phyloP scores from a whole-genome alignment of 1,140 invertebrate genomes.

The Galleria mellonella region DNA sequence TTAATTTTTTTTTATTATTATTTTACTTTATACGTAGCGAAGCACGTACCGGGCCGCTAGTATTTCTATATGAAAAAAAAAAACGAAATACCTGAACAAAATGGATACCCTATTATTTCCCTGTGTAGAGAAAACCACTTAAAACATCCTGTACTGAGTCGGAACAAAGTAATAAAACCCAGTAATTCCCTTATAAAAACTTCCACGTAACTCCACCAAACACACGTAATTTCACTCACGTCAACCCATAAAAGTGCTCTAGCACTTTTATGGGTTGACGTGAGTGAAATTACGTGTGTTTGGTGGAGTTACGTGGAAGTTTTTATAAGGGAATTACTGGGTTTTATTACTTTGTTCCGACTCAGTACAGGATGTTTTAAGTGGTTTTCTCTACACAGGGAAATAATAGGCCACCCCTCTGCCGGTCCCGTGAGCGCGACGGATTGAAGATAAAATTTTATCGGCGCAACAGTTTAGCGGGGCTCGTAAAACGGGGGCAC shows the following conservation, averaged over 20 bases:
- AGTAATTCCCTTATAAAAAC: neutral
- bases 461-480: slow-evolving; percentile 18
- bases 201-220: slow-evolving; percentile 2
- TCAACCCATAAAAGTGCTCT: slow-evolving; percentile 14
- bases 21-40: no score
- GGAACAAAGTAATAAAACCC: no score
- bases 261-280: slow-evolving; percentile 14
- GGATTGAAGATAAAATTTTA: slow-evolving; percentile 31
- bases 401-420: slow-evolving; percentile 6
- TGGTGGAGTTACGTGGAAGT: neutral
- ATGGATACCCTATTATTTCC: no score
- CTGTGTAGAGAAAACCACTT: no score
- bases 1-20: no score
- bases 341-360: no score
- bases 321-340: neutral
- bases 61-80: no score
- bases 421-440: slow-evolving; percentile 11
- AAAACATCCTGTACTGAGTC: no score
- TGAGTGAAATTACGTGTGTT: slow-evolving; percentile 18
- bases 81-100: no score
- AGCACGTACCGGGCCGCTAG: no score
- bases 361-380: no score
- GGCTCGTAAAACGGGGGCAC: slow-evolving; percentile 14
- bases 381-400: no score
- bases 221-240: slow-evolving; percentile 20